A percentile compares a stretch with the other conserved stretches of the same genome.
Conservation (phyloP, 2,888 invertebrate genomes). For the Bugulina stolonifera region DNA sequence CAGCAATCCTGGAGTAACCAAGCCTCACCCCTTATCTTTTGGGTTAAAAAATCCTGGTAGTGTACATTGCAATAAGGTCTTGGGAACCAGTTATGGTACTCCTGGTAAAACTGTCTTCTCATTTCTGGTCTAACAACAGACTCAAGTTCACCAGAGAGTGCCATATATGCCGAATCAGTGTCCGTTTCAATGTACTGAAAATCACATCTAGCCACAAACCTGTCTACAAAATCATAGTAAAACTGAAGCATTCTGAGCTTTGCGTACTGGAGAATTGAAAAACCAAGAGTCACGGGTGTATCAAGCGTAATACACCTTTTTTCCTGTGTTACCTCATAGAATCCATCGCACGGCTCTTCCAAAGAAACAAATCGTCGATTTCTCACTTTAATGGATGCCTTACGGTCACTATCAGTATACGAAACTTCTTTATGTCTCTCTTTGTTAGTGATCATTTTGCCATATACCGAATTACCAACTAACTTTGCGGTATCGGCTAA, state of each 20-base stretch:
- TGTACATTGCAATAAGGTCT: not conserved
- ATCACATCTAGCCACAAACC: not conserved
- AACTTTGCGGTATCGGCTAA: not conserved
- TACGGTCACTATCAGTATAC: not conserved
- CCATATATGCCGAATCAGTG: not conserved
- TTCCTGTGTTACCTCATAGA: not conserved
- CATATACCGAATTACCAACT: not conserved
- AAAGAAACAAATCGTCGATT: not conserved
- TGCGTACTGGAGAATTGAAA: not conserved
- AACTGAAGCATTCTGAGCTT: not conserved
- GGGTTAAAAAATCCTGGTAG: no score
- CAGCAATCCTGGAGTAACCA: not conserved
- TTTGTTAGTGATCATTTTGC: not conserved
- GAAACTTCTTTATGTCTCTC: not conserved
- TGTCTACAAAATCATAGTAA: not conserved
- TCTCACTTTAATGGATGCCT: not conserved
- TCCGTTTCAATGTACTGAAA: not conserved
- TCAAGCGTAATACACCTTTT: not conserved
- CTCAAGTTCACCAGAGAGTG: not conserved
- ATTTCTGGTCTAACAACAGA: not conserved
- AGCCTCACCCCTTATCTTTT: not conserved
- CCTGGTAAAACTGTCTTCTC: not conserved
- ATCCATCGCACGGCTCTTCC: not conserved
- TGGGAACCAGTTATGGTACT: not conserved
- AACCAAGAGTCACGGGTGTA: not conserved